These are phyloP conservation scores for Betta splendens DNA, from an alignment of 2,797 vertebrate species.

Conservation along the genomic window DNA sequence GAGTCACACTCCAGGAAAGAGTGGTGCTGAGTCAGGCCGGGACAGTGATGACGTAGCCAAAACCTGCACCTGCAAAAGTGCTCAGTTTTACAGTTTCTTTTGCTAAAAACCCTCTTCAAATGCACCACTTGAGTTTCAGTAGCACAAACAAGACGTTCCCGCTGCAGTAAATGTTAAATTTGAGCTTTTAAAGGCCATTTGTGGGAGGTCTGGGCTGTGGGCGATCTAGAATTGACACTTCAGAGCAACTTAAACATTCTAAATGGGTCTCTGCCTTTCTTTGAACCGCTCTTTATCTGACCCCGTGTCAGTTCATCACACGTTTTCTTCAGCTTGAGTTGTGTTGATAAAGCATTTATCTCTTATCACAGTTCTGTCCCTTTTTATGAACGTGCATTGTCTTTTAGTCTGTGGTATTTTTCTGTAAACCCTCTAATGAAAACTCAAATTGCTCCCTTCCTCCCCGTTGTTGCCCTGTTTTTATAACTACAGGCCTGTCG, in stretches of 20 bases:
- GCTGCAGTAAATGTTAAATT: slow-evolving; percentile 18
- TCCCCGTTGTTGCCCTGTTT: slow-evolving; percentile 62
- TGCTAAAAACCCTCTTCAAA: not conserved
- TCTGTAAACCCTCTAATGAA: slow-evolving; percentile 38
- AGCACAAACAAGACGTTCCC: slow-evolving; percentile 5
- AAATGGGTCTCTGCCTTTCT: not conserved
- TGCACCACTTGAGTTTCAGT: slow-evolving; percentile 6
- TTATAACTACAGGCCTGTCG: slow-evolving; percentile 47
- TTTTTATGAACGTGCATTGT: slow-evolving; percentile 2
- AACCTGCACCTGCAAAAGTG: slow-evolving; percentile 30
- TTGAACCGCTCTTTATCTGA: slow-evolving; percentile 4
- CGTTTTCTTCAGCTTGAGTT: slow-evolving; percentile 1
- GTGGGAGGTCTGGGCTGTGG: not conserved
- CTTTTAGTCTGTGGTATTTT: slow-evolving; percentile 18
- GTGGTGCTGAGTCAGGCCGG: slow-evolving; percentile 21
- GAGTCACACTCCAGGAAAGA: slow-evolving; percentile 6
- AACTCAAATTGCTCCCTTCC: slow-evolving; percentile 28
- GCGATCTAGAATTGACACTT: slow-evolving; percentile 11
- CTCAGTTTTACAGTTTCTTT: slow-evolving; percentile 27
- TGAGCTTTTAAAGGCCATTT: slow-evolving; percentile 11
- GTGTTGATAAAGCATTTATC: slow-evolving; percentile 40
- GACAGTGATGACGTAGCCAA: slow-evolving; percentile 4
- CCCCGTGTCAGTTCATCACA: not conserved
- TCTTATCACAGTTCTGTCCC: not conserved
- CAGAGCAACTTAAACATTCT: slow-evolving; percentile 1